A percentile compares a stretch with the other conserved stretches of the same genome.
phyloP scores from a whole-genome alignment of 1,140 invertebrate species.

The Chrysomallon squamiferum region DNA sequence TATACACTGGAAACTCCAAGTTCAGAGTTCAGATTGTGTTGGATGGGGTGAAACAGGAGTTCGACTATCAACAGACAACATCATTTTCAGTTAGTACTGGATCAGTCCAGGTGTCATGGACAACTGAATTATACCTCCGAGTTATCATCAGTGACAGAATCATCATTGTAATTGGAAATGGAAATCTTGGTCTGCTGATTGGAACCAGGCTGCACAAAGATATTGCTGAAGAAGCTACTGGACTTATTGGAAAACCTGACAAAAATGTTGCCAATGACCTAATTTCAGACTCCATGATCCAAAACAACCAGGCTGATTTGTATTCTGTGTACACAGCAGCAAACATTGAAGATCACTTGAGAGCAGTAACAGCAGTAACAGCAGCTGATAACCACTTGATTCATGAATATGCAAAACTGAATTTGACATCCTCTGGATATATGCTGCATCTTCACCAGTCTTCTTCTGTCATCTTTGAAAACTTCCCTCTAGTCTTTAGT shows the following conservation, averaged over 20 bases:
- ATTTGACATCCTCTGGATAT: too few relatives aligned
- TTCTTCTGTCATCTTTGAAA: too few relatives aligned
- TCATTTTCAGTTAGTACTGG: too few relatives aligned
- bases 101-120: conserved; percentile 20
- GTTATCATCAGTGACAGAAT: conserved; percentile 13
- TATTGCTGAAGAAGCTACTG: neutral
- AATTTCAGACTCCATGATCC: neutral
- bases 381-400: too few relatives aligned
- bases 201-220: conserved; percentile 8
- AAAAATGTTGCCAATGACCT: conserved; percentile 11
- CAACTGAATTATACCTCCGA: conserved; percentile 5
- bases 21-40: too few relatives aligned
- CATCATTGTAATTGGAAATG: conserved; percentile 16
- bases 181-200: neutral
- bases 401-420: too few relatives aligned
- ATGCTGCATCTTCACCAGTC: too few relatives aligned
- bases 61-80: too few relatives aligned
- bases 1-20: too few relatives aligned
- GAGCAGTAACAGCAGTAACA: too few relatives aligned
- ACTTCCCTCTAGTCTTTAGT: too few relatives aligned
- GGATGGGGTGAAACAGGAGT: too few relatives aligned
- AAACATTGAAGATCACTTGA: neutral
- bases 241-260: conserved; percentile 9
- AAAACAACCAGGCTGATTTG: neutral
- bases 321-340: neutral